Evolutionary conservation across 2,888 invertebrate species (phyloP).

Genomic region (Ditula angustiorana): DNA sequence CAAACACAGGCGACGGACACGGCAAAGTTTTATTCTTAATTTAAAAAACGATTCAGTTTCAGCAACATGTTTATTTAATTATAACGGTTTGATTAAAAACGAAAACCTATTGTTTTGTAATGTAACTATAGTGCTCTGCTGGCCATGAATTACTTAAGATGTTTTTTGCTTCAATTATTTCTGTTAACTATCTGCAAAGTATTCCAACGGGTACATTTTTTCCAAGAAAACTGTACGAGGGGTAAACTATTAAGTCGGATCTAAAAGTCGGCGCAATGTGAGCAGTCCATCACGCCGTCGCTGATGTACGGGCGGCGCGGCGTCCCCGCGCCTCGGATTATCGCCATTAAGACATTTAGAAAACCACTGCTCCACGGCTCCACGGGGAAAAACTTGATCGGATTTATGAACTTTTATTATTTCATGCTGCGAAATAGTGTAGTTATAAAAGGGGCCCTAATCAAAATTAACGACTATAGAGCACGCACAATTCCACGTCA

Average conservation of each 20-base stretch:
- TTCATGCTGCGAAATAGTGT: conserved; percentile 52
- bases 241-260: conserved; percentile 19
- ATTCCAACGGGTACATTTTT: not conserved
- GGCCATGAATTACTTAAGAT: too few relatives aligned
- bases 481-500: conserved; percentile 53
- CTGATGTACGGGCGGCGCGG: conserved; percentile 8
- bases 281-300: conserved; percentile 12
- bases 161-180: too few relatives aligned
- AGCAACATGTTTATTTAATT: not conserved
- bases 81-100: not conserved
- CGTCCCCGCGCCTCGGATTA: conserved; percentile 8
- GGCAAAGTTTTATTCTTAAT: not conserved
- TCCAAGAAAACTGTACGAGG: not conserved
- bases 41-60: not conserved
- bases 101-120: not conserved
- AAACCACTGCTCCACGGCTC: conserved; percentile 14
- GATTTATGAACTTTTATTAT: conserved; percentile 52
- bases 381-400: conserved; percentile 44
- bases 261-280: not conserved
- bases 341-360: conserved; percentile 6
- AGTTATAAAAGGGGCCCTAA: conserved; percentile 54
- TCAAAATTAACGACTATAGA: conserved; percentile 52
- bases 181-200: not conserved
- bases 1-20: not conserved
- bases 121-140: not conserved